Evolutionary conservation across 2,113 vertebrate genomes (phyloP).

Genomic region (Brienomyrus longianalis): DNA sequence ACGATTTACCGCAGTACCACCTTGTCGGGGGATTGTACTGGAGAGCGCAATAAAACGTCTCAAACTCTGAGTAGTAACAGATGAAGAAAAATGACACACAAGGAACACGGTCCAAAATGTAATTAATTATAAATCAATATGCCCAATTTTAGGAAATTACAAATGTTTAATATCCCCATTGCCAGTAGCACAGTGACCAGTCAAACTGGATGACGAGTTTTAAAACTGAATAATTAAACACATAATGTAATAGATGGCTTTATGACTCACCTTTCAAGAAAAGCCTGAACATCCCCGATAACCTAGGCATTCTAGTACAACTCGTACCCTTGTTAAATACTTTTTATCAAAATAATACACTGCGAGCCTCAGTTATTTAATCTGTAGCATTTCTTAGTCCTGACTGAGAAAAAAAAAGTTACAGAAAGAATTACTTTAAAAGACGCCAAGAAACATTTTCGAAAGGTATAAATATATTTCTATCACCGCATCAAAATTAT

Average conservation of each 20-base stretch:
- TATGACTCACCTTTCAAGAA: background rate
- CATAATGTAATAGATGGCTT: background rate
- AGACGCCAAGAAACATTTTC: background rate
- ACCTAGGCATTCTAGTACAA: background rate
- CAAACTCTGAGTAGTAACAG: background rate
- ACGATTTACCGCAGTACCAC: background rate
- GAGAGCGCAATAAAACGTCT: background rate
- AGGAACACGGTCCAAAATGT: background rate
- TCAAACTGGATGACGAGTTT: background rate
- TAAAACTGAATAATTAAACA: background rate
- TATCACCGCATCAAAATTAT: background rate
- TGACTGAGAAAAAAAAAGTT: background rate
- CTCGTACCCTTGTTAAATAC: background rate
- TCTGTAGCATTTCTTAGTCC: background rate
- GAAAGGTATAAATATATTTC: background rate
- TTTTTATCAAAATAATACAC: background rate
- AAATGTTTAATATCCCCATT: background rate
- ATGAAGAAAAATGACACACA: background rate
- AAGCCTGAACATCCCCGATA: background rate
- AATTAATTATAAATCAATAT: background rate
- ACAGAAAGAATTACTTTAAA: background rate
- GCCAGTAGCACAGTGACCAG: background rate
- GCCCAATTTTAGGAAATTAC: background rate
- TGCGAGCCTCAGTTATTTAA: background rate
- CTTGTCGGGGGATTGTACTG: background rate